phyloP scores from a whole-genome alignment of 2,113 vertebrate genomes.

The Boleophthalmus pectinirostris region DNA sequence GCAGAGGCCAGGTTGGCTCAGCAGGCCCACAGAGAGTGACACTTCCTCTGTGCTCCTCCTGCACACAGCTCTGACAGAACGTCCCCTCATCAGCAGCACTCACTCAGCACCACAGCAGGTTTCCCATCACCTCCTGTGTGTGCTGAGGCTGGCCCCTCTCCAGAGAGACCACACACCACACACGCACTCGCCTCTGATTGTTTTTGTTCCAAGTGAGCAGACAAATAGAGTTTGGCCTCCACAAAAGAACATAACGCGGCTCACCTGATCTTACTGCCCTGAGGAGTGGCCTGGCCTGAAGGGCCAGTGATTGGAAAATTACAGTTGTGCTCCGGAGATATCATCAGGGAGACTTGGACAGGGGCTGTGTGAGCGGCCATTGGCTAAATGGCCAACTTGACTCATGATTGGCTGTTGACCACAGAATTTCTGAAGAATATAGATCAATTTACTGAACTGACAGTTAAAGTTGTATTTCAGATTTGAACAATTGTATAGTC shows the following conservation, averaged over 20 bases:
- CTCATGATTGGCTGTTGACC: slow-evolving; percentile 39
- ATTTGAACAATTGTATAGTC: background rate
- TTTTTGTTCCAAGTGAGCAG: slow-evolving; percentile 71
- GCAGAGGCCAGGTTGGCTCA: slow-evolving; percentile 75
- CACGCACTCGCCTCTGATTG: slow-evolving; percentile 64
- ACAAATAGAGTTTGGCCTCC: slow-evolving; percentile 71
- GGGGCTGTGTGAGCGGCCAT: slow-evolving; percentile 55
- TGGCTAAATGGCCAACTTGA: slow-evolving; percentile 48
- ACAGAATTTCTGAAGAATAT: background rate
- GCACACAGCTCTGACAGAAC: slow-evolving; percentile 64
- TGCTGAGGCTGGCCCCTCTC: slow-evolving; percentile 59
- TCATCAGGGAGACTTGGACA: slow-evolving; percentile 56
- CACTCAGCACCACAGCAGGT: slow-evolving; percentile 62
- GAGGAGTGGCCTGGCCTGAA: slow-evolving; percentile 70
- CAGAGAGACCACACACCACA: slow-evolving; percentile 61
- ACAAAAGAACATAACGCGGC: slow-evolving; percentile 68
- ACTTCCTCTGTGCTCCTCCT: slow-evolving; percentile 76
- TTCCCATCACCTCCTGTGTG: slow-evolving; percentile 21
- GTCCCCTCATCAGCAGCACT: slow-evolving; percentile 69
- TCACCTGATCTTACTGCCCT: slow-evolving; percentile 74
- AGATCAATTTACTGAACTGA: background rate
- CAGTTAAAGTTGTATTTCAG: background rate
- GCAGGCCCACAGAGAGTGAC: slow-evolving; percentile 75
- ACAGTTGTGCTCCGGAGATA: slow-evolving; percentile 59
- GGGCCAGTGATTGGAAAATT: slow-evolving; percentile 79